Evolutionary conservation across 1,140 invertebrate genomes (phyloP), one percentile per base, ranked within the genome.

Genomic region (Listronotus oregonensis): DNA sequence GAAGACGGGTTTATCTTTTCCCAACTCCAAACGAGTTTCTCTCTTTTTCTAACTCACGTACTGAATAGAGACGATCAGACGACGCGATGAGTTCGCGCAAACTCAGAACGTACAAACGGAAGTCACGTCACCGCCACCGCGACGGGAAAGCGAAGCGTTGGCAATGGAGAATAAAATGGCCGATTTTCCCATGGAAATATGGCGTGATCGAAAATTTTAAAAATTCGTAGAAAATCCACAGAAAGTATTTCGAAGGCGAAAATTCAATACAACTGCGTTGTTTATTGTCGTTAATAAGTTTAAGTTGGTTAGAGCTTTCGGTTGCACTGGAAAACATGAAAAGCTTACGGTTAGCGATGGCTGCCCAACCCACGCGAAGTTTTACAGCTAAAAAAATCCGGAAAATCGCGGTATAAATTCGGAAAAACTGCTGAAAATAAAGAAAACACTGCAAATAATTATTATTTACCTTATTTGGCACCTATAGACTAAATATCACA

Each of bases 401-500:
- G 50, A 60, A 40, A 65, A 39, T 64, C 31, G 15, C 54, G 34
- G 14, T n/a, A 59, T 51, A 42, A n/a, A 10, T n/a, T 27, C 9
- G 5, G 17, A 69, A 62, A 64, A 55, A 7, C 21, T 18, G 39
- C 21, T 32, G 34, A 64, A 47, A 12, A 54, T 5, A 52, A n/a
- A 39, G 40, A 44, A 49, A 42, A 55, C 15, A 21, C 9, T 49
- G 37, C 12, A 27, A 39, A 10, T 7, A 39, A 42, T 17, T 65
- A 55, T 60, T 71, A 75, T 58, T 77, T 78, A 79, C 77, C 76
- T 78, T 74, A 75, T 79, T 79, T 79, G 77, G 77, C 77, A 79
- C 77, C 77, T 74, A 77, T 74, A 68, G 68, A 78, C 74, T 75
- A 77, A 74, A 72, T 79, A 79, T 79, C 77, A 79, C 76, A 79